Base-by-base conservation (phyloP, 64 coral and sea anemone species). In the Orbicella faveolata region DNA sequence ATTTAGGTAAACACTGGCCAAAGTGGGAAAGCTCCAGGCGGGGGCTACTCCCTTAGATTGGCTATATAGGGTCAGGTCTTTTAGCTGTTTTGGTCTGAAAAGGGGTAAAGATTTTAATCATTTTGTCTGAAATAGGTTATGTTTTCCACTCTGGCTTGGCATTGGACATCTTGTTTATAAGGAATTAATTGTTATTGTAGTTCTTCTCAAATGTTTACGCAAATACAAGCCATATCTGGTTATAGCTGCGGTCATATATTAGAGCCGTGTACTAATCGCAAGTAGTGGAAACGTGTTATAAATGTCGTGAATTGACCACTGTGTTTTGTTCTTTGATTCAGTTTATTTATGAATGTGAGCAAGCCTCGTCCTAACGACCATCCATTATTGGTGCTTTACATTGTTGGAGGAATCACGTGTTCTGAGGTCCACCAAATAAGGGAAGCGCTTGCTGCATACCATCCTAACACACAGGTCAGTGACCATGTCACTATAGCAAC, bases 321-420 rank as follows among this genome's bases (percentile, higher is more conserved):
- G 4, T 52, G 44, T 93, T 63, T 88, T 81, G 63, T 39, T 33
- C 23, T 36, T 64, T 37, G 35, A 34, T 81, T 67, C 74, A 99
- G 97, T 81, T 88, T 99, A 36, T 99, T 99, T 34, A 96, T 99
- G 97, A 99, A 93, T 63, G 97, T 99, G 20, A 93, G 94, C 76
- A 99, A 99, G 73, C 97, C 97, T 34, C 91, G 94, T 73, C 97
- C 97, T 12, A 96, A 77, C 78, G 89, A 96, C 69, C 63, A 92
- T 26, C 91, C 97, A 44, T 23, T 99, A 4, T 84, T 99, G 39
- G 91, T 99, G 12, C 41, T 99, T 74, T 99, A 94, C 85, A 62
- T 99, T 19, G 84, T 99, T 21, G 97, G 97, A 59, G 97, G 97
- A 90, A 86, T 99, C 88, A 96, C 94, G 48, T 96, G 94, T 81